Evolutionary conservation across 1,140 invertebrate genomes (phyloP).

Genomic region (Drosophila kikkawai): DNA sequence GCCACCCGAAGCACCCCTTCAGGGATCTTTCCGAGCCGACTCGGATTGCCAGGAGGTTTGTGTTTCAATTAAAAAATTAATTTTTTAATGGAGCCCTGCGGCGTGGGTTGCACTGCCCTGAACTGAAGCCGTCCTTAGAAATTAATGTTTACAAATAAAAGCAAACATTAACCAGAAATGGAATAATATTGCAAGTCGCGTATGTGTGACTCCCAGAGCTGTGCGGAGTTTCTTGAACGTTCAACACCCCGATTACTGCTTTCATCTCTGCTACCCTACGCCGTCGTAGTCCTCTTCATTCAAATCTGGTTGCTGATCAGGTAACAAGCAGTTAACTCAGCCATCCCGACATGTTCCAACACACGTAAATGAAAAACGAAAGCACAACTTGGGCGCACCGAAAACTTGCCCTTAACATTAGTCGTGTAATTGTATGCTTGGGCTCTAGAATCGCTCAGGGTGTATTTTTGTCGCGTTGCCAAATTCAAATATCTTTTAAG

Average conservation of each 20-base stretch:
- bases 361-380: constrained; percentile 5
- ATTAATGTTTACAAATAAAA: constrained; percentile 50
- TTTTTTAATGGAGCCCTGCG: constrained; percentile 67
- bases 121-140: constrained; percentile 55
- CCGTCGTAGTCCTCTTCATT: not conserved
- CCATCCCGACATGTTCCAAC: constrained; percentile 18
- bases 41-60: constrained; percentile 69
- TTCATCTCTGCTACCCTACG: not conserved
- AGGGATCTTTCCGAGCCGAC: constrained; percentile 24
- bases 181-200: constrained; percentile 2
- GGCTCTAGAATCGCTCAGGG: constrained; percentile 18
- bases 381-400: constrained; percentile 8
- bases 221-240: not conserved
- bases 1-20: constrained; percentile 16
- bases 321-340: constrained; percentile 29
- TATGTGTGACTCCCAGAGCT: not conserved
- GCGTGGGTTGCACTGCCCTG: constrained; percentile 4
- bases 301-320: constrained; percentile 15
- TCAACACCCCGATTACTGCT: constrained; percentile 1
- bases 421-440: constrained; percentile 24
- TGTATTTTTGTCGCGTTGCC: constrained; percentile 45
- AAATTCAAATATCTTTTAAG: constrained; percentile 76
- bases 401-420: constrained; percentile 61
- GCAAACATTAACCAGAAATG: not conserved
- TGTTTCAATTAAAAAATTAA: constrained; percentile 74